Evolutionary conservation across 2,113 vertebrate genomes (phyloP).

Genomic region (Gambusia affinis): DNA sequence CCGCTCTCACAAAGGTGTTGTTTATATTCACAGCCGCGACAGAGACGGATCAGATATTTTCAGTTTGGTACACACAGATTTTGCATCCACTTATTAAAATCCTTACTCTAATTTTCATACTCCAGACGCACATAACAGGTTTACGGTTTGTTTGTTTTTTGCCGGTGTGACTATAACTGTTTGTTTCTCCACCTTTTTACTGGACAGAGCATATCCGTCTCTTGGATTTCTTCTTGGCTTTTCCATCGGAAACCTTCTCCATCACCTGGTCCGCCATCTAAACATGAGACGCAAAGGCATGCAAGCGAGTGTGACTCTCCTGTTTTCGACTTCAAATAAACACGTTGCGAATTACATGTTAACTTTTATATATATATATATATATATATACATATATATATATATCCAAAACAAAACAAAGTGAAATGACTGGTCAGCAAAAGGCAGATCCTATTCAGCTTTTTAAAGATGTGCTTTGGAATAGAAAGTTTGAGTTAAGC

Average conservation of each 20-base stretch:
- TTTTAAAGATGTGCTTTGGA: neutral
- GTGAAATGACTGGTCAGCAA: neutral
- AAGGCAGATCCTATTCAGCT: neutral
- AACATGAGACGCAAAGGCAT: slow-evolving; percentile 7
- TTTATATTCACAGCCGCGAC: slow-evolving; percentile 6
- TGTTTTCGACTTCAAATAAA: neutral
- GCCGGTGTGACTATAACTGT: slow-evolving; percentile 21
- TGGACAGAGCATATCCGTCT: neutral
- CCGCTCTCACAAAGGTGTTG: slow-evolving; percentile 7
- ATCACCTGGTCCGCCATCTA: slow-evolving; percentile 49
- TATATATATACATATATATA: no score
- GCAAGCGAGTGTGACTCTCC: neutral
- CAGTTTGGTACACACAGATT: neutral
- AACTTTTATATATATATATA: neutral
- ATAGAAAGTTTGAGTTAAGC: neutral
- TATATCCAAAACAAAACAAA: neutral
- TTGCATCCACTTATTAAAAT: neutral
- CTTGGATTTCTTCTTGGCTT: neutral
- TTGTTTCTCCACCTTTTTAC: slow-evolving; percentile 8
- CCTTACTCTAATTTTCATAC: neutral
- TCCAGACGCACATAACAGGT: neutral
- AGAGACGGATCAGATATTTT: neutral
- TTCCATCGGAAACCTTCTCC: neutral
- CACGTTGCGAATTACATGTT: neutral
- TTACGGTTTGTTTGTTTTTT: neutral